Conservation (phyloP, 2,113 vertebrate genomes). For the Carassius auratus region DNA sequence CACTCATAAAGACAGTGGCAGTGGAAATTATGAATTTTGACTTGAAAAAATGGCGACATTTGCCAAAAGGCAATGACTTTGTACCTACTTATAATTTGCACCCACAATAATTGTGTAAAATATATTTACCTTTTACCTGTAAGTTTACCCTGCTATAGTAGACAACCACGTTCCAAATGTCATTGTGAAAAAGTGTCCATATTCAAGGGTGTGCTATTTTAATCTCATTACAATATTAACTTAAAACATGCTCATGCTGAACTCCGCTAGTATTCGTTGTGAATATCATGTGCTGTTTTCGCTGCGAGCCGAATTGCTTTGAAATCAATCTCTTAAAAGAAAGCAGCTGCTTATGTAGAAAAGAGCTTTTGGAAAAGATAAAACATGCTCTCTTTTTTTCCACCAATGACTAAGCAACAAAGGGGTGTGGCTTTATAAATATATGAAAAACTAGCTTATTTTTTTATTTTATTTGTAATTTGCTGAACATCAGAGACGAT, state of each 20-base stretch:
- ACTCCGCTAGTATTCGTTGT: neutral
- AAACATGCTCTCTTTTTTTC: neutral
- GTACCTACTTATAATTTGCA: no score
- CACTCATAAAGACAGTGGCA: neutral
- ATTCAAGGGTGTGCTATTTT: neutral
- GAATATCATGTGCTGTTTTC: neutral
- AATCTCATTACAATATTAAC: neutral
- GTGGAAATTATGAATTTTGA: no score
- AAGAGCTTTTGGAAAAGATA: neutral
- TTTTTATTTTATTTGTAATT: neutral
- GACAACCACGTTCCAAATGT: no score
- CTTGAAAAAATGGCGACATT: no score
- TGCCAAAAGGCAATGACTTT: no score
- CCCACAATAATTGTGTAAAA: no score
- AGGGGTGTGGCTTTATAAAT: constrained; percentile 7
- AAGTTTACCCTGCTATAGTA: no score
- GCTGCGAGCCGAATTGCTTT: neutral
- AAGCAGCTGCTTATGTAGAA: no score
- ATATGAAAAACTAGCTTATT: neutral
- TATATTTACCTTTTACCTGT: no score
- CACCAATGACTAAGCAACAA: neutral
- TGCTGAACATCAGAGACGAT: neutral
- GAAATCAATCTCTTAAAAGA: neutral
- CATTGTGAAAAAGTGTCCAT: neutral
- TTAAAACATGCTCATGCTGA: neutral